Evolutionary conservation across 2,797 vertebrate genomes (phyloP).

Genomic region (Lemur catta): DNA sequence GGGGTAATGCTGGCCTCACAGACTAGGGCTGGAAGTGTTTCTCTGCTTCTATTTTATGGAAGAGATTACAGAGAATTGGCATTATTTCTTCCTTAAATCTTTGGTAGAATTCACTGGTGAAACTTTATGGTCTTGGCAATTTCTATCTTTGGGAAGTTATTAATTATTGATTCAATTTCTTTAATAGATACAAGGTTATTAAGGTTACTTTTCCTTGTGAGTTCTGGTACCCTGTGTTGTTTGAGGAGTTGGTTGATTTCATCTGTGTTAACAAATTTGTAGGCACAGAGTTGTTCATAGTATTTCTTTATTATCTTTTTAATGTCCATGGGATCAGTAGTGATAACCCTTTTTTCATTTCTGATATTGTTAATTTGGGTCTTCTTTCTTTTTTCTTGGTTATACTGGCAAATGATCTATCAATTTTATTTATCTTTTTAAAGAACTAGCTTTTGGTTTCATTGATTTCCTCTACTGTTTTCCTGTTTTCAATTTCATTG

Average conservation of each 20-base stretch:
- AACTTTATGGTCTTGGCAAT: neutral
- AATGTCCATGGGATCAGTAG: neutral
- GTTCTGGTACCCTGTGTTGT: conserved; percentile 4
- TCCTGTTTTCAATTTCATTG: conserved; percentile 2
- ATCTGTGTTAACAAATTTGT: neutral
- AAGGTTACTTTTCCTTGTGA: neutral
- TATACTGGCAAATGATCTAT: neutral
- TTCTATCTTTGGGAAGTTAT: neutral
- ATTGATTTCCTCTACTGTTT: neutral
- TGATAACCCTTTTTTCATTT: neutral
- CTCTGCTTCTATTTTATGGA: neutral
- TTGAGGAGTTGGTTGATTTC: neutral
- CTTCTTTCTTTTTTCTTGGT: neutral
- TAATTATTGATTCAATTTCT: neutral
- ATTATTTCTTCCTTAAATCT: neutral
- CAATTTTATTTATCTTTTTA: neutral
- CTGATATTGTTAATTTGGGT: neutral
- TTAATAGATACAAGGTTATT: neutral
- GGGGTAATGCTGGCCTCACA: neutral
- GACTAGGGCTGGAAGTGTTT: neutral
- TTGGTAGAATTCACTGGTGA: neutral
- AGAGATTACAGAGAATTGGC: too few relatives aligned
- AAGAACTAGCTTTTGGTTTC: conserved; percentile 20
- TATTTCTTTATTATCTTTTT: conserved; percentile 4
- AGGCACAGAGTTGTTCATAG: neutral